Base-by-base conservation (phyloP, 2,113 vertebrate genomes). In the Callipepla squamata region DNA sequence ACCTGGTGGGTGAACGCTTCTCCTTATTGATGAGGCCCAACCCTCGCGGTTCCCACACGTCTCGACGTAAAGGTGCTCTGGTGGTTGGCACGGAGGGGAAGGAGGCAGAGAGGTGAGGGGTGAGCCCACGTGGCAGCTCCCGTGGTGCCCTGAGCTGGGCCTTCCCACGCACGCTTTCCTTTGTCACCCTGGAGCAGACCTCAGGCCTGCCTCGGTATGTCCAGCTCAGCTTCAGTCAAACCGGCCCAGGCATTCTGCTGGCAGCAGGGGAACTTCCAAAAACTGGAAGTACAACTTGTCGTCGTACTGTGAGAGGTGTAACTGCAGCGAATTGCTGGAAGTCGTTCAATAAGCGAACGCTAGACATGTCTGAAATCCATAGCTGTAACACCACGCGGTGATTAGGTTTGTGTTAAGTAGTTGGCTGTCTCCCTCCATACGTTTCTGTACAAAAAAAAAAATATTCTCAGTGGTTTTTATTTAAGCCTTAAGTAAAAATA, bases 11-110 rank as follows among this genome's bases (percentile, higher is more conserved):
- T 30, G 34, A 62, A 40, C 66, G 76, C 72, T 78, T 72, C 45
- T 81, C 9, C 20, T 65, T 40, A 7, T 50, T 14, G 19, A 19
- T 48, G 30, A 36, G 15, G 25, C 4, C 3, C 23, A 85, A 22
- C 36, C 53, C 9, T 5, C 0, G 0, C 20, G 18, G 28, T n/a
- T 73, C 36, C 1, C 3, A 70, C n/a, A 28, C 7, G 1, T 57
- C 53, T 58, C 42, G 32, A 23, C 45, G 40, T 79, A 55, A 13
- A 55, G n/a, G 9, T 7, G 6, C 40, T 75, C 11, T 23, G 17
- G 42, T 51, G 30, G 59, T 85, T 87, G 15, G 23, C 5, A 7
- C 5, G 0, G 36, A 53, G 34, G 59, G 62, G 45, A 40, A 89
- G n/a, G 36, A 44, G 61, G 26, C 69, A 36, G 51, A 7, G 36